Evolutionary conservation across 2,888 invertebrate genomes (phyloP), one percentile per base, ranked within the genome.

Genomic region (Himalopsyche kuldschensis): DNA sequence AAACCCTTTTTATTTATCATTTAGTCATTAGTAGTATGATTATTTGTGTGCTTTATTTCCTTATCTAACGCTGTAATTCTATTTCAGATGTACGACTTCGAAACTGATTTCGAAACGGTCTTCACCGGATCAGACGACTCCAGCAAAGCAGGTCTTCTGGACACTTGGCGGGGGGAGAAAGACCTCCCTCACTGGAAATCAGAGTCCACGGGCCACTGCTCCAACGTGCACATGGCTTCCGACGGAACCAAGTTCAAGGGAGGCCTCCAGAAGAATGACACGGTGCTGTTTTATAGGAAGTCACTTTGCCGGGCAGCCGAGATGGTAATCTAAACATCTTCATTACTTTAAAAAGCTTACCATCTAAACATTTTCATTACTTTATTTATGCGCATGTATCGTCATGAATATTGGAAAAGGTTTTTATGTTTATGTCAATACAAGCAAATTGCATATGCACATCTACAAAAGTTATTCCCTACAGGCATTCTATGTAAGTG

Each of bases 221-320:
- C 95, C 76, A 94, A 94, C 87, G 93, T 97, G 8, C 93, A 94
- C 84, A 93, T 94, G 31, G 94, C 96, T 0, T 97, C 97, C 0
- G 97, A 97, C 88, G 97, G 97, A 1, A 95, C 96, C 20, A 97
- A 97, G 89, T 98, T 97, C 89, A 93, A 92, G 27, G 95, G 96
- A 17, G 93, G 93, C 79, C 92, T 97, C 0, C 88, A 91, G 31
- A 93, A 92, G 17, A 95, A 96, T 84, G 95, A 96, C 17, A 92
- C 93, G 0, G 89, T 97, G 0, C 89, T 94, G 84, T 96, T 97
- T 90, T 98, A 94, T 89, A 85, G 86, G 47, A 86, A 86, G 77
- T 85, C 85, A 15, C 92, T 97, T 88, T 98, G 97, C 89, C 92
- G 97, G 84, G 94, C 96, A n/a, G 95, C 95, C 32, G 92, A 92